phyloP scores from a whole-genome alignment of 2,797 vertebrate genomes.

The Hoplostethus mediterraneus region DNA sequence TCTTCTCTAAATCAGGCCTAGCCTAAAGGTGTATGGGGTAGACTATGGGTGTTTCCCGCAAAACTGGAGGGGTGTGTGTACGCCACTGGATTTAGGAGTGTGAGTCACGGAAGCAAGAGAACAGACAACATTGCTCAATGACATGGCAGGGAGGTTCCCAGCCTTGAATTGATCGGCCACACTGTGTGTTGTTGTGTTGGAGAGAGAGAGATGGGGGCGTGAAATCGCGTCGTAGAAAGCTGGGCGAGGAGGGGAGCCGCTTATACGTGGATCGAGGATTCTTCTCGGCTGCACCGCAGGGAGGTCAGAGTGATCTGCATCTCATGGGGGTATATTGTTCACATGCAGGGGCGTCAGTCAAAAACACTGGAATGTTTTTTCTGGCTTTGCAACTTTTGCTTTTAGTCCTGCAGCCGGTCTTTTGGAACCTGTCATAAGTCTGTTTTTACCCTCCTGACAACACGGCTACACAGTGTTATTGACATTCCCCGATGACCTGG shows the following conservation, averaged over 20 bases:
- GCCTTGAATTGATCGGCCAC: constrained; percentile 72
- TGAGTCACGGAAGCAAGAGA: constrained; percentile 66
- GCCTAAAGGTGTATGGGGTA: constrained; percentile 34
- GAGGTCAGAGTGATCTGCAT: constrained; percentile 47
- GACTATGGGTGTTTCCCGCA: constrained; percentile 61
- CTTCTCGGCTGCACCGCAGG: constrained; percentile 9
- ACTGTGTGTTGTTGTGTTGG: constrained; percentile 56
- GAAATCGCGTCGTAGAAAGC: constrained; percentile 36
- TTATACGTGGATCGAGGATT: constrained; percentile 22
- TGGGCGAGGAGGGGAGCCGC: constrained; percentile 2
- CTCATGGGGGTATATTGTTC: constrained; percentile 57
- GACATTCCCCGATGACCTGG: constrained; percentile 24
- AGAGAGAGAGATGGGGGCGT: constrained; percentile 34
- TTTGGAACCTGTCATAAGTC: constrained; percentile 63
- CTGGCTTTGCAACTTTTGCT: constrained; percentile 54
- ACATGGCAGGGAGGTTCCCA: constrained; percentile 66
- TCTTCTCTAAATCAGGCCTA: constrained; percentile 25
- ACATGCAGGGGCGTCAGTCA: constrained; percentile 59
- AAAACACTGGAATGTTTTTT: constrained; percentile 69
- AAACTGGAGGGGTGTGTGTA: constrained; percentile 33
- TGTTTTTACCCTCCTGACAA: constrained; percentile 57
- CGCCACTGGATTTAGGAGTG: constrained; percentile 51
- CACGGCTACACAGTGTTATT: constrained; percentile 29
- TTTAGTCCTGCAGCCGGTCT: constrained; percentile 42
- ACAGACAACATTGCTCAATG: constrained; percentile 71